phyloP scores from a whole-genome alignment of 2,888 invertebrate genomes.

The Eudemis profundana region DNA sequence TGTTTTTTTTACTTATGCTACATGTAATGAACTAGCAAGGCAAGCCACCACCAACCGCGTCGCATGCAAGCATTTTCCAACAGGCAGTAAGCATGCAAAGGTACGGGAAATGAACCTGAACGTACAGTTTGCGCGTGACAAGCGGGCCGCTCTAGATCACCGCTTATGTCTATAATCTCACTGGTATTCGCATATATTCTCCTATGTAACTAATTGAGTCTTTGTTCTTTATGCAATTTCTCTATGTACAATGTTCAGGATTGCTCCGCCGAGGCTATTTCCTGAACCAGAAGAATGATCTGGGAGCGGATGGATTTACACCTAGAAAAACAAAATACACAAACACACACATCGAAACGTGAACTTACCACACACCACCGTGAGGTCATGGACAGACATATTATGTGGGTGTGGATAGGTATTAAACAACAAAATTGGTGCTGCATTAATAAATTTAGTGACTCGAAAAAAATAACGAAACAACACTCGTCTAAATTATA shows the following conservation, averaged over 20 bases:
- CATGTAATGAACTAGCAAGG: conserved; percentile 14
- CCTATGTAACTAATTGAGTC: conserved; percentile 83
- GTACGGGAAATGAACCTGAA: conserved; percentile 68
- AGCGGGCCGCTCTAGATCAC: conserved; percentile 83
- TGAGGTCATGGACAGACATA: conserved; percentile 41
- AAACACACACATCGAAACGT: conserved; percentile 74
- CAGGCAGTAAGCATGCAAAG: conserved; percentile 61
- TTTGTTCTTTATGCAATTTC: conserved; percentile 78
- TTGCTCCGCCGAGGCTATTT: conserved; percentile 79
- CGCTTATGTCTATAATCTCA: conserved; percentile 84
- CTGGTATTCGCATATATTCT: conserved; percentile 80
- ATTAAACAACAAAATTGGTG: conserved; percentile 26
- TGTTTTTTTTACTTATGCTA: too few relatives aligned
- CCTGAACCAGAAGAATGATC: conserved; percentile 86
- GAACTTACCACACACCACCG: conserved; percentile 69
- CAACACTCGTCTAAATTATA: conserved; percentile 29
- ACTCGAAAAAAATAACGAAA: conserved; percentile 12
- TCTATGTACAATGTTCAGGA: conserved; percentile 82
- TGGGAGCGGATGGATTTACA: conserved; percentile 84
- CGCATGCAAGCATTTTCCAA: conserved; percentile 26
- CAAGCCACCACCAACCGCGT: conserved; percentile 13
- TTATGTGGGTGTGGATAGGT: conserved; percentile 18
- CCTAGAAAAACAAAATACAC: conserved; percentile 82
- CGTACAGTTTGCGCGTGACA: conserved; percentile 79
- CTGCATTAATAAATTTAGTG: conserved; percentile 23